phyloP scores from a whole-genome alignment of 2,888 invertebrate species.

The Lymantria dispar region DNA sequence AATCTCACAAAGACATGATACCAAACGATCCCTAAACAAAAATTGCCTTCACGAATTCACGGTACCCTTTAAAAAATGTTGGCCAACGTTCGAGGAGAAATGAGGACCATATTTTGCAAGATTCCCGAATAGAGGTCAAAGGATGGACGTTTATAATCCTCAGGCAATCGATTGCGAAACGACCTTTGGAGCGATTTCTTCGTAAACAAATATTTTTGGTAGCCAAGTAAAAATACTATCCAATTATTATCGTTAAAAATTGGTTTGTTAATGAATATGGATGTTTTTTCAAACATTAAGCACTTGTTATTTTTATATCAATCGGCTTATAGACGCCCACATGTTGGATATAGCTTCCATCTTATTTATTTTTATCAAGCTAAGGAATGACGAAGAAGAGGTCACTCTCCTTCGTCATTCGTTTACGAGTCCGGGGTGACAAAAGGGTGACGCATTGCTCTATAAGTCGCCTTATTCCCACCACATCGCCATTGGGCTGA shows the following conservation, averaged over 20 bases:
- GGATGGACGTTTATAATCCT: constrained; percentile 17
- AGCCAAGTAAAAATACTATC: constrained; percentile 4
- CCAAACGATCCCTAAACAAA: background rate
- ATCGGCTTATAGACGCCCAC: too few species aligned
- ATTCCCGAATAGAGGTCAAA: constrained; percentile 8
- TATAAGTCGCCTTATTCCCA: too few species aligned
- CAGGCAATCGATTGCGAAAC: constrained; percentile 13
- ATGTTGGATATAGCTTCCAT: too few species aligned
- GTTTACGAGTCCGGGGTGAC: too few species aligned
- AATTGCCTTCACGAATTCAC: background rate
- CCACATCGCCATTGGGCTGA: too few species aligned
- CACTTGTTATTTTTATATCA: background rate
- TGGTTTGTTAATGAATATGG: too few species aligned
- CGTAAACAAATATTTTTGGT: constrained; percentile 11
- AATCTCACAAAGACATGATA: background rate
- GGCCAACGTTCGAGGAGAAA: constrained; percentile 4
- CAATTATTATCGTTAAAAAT: background rate
- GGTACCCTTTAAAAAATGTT: constrained; percentile 5
- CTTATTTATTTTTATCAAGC: too few species aligned
- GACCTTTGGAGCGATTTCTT: constrained; percentile 7
- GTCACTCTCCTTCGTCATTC: too few species aligned
- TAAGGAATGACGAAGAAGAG: too few species aligned
- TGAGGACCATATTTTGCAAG: constrained; percentile 6
- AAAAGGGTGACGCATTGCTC: too few species aligned
- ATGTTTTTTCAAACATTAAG: too few species aligned